Conservation (phyloP, 2,888 invertebrate genomes). For the Diarsia brunnea region DNA sequence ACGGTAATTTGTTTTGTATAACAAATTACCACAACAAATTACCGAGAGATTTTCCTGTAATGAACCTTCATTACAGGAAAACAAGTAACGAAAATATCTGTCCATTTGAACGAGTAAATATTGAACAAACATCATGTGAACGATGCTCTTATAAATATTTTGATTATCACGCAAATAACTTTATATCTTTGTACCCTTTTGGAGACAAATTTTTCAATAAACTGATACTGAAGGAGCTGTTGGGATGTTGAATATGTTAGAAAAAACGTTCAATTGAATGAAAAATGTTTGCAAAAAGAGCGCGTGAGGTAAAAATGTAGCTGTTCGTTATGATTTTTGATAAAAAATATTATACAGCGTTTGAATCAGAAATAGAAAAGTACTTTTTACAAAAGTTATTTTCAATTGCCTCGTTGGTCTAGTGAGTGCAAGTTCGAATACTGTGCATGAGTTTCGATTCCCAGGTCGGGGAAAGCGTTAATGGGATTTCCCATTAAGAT, state of each 20-base stretch:
- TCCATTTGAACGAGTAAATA: not conserved
- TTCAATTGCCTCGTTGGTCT: too few relatives aligned
- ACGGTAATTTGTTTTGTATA: too few relatives aligned
- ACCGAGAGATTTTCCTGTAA: not conserved
- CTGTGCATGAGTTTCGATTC: too few relatives aligned
- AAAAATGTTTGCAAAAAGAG: not conserved
- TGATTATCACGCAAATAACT: not conserved
- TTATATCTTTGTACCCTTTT: not conserved
- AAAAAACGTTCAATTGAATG: not conserved
- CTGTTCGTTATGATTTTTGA: not conserved
- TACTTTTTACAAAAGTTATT: too few relatives aligned
- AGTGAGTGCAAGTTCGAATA: too few relatives aligned
- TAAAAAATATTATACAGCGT: not conserved
- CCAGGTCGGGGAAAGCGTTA: too few relatives aligned
- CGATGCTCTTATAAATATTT: not conserved
- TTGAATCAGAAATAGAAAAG: not conserved
- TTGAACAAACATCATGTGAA: not conserved
- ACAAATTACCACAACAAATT: too few relatives aligned
- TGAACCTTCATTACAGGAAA: not conserved
- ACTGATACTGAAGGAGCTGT: not conserved
- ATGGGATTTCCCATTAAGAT: too few relatives aligned
- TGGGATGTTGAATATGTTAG: not conserved
- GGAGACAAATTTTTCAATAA: not conserved
- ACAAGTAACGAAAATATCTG: not conserved
- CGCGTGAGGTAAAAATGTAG: not conserved